Evolutionary conservation across 2,113 vertebrate genomes (phyloP).

Genomic region (Chiloscyllium plagiosum): DNA sequence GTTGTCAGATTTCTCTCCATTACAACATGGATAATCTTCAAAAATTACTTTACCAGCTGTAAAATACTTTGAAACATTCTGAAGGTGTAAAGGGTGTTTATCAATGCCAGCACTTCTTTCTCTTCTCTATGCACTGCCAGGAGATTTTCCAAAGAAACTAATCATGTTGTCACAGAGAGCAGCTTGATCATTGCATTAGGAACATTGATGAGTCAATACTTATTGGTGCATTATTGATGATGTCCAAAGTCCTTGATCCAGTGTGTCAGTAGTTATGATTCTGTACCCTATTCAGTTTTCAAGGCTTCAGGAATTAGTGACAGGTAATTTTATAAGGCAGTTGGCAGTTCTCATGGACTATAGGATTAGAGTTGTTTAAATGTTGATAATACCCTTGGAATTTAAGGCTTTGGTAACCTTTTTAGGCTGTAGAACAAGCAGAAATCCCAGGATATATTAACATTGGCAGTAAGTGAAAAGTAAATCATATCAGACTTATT

Average conservation of each 20-base stretch:
- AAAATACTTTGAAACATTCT: not conserved
- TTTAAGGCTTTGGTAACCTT: not conserved
- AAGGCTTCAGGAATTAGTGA: not conserved
- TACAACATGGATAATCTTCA: not conserved
- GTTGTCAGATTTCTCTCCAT: not conserved
- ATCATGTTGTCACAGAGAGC: not conserved
- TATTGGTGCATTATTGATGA: not conserved
- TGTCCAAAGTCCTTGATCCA: not conserved
- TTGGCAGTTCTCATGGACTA: not conserved
- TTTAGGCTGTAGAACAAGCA: not conserved
- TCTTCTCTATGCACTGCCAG: not conserved
- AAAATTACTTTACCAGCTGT: not conserved
- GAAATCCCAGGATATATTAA: not conserved
- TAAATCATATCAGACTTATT: slow-evolving; percentile 3
- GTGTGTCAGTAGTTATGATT: not conserved
- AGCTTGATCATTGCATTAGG: slow-evolving; percentile 9
- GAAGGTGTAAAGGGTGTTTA: not conserved
- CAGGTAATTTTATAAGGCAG: not conserved
- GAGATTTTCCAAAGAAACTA: not conserved
- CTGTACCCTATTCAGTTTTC: not conserved
- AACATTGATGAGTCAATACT: not conserved
- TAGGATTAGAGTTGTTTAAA: not conserved
- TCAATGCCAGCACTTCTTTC: not conserved
- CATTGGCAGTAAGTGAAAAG: not conserved
- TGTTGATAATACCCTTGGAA: not conserved